Evolutionary conservation across 2,797 vertebrate genomes (phyloP).

Genomic region (Strix occidentalis): DNA sequence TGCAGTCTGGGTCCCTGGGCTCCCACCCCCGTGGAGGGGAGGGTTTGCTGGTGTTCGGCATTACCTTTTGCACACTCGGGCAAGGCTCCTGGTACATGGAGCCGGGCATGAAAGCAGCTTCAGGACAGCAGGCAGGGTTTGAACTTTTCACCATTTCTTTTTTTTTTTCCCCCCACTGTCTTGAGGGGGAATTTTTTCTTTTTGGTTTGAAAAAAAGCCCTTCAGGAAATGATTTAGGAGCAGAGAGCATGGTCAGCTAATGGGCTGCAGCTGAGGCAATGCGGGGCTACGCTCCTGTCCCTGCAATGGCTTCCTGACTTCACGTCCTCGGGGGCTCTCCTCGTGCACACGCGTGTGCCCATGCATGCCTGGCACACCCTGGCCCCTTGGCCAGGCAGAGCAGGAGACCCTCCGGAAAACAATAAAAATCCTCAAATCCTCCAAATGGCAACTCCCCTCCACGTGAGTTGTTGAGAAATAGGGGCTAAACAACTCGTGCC

Average conservation of each 20-base stretch:
- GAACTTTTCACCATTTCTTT: slow-evolving; percentile 16
- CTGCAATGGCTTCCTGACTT: background rate
- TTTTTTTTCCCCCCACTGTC: background rate
- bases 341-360: fast-evolving
- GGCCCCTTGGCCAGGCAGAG: background rate
- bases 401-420: background rate
- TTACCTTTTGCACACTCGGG: background rate
- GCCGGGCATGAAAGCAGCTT: background rate
- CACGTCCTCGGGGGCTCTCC: fast-evolving
- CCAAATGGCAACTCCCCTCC: fast-evolving
- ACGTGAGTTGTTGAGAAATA: background rate
- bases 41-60: background rate
- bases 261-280: slow-evolving; percentile 64
- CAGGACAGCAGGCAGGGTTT: background rate
- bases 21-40: background rate
- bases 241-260: slow-evolving; percentile 66
- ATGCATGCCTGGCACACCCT: fast-evolving
- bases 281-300: slow-evolving; percentile 30
- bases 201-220: slow-evolving; percentile 49
- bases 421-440: background rate
- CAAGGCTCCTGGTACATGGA: background rate
- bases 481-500: background rate
- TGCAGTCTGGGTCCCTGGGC: slow-evolving; percentile 11
- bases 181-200: background rate
- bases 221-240: slow-evolving; percentile 73